Percentiles rank a stretch among this genome's conserved stretches.
Evolutionary conservation across 1,140 invertebrate species (phyloP).

Genomic region (Cyclina sinensis): DNA sequence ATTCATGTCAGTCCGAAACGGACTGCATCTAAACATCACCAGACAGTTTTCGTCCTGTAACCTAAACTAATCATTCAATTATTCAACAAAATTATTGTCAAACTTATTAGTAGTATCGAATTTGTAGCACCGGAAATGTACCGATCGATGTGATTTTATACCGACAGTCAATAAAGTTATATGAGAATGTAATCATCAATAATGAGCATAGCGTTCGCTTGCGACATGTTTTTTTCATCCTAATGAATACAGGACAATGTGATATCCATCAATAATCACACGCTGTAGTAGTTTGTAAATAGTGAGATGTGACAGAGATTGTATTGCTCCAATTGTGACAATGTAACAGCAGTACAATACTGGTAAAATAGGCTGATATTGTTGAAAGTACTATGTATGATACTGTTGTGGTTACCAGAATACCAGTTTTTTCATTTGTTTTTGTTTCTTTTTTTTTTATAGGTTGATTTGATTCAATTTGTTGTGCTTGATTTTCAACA

Average conservation of each 20-base stretch:
- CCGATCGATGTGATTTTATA: background rate
- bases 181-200: conserved; percentile 3
- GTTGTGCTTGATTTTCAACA: too few species aligned
- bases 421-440: too few species aligned
- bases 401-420: too few species aligned
- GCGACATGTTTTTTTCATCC: background rate
- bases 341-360: too few species aligned
- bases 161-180: background rate
- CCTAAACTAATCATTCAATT: background rate
- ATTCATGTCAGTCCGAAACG: background rate
- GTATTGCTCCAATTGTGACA: too few species aligned
- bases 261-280: background rate
- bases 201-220: background rate
- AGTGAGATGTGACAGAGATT: too few species aligned
- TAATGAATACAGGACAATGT: background rate
- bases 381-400: too few species aligned
- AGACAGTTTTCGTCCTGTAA: background rate
- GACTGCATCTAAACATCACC: too few species aligned
- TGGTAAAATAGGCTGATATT: too few species aligned
- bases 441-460: too few species aligned
- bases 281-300: background rate
- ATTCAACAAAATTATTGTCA: background rate
- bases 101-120: background rate
- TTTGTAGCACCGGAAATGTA: background rate
- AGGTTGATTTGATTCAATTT: too few species aligned